phyloP scores from a whole-genome alignment of 2,888 invertebrate genomes.

The Mesopsocus fuscifrons region DNA sequence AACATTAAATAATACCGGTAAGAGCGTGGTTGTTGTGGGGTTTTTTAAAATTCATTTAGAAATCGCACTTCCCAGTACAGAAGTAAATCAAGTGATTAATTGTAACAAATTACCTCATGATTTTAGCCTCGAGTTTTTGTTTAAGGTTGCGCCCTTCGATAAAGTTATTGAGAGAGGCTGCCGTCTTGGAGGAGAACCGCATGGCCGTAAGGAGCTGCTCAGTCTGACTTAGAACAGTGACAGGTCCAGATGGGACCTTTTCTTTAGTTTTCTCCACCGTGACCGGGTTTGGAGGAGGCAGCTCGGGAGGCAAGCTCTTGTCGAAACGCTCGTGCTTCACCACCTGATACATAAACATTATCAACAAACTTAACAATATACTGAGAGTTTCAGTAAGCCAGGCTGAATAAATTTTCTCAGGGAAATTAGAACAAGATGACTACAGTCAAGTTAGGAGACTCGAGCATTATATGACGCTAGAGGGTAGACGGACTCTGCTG shows the following conservation, averaged over 20 bases:
- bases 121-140: not conserved
- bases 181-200: slow-evolving; percentile 11
- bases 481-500: too few relatives aligned
- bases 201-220: slow-evolving; percentile 13
- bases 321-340: slow-evolving; percentile 5
- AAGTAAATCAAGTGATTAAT: too few relatives aligned
- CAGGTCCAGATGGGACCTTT: not conserved
- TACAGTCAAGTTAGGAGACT: too few relatives aligned
- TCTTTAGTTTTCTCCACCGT: not conserved
- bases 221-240: slow-evolving; percentile 2
- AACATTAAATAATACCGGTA: too few relatives aligned
- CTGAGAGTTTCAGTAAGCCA: too few relatives aligned
- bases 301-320: not conserved
- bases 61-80: too few relatives aligned
- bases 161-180: slow-evolving; percentile 10
- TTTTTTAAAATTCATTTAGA: too few relatives aligned
- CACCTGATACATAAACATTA: not conserved
- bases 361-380: too few relatives aligned
- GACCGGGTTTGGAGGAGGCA: not conserved
- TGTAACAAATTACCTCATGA: not conserved
- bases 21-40: too few relatives aligned
- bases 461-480: too few relatives aligned
- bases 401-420: too few relatives aligned
- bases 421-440: too few relatives aligned
- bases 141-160: slow-evolving; percentile 4